Percentiles rank a stretch among this genome's conserved stretches.
Evolutionary conservation across 2,113 vertebrate species (phyloP).

Genomic region (Megaleporinus macrocephalus): DNA sequence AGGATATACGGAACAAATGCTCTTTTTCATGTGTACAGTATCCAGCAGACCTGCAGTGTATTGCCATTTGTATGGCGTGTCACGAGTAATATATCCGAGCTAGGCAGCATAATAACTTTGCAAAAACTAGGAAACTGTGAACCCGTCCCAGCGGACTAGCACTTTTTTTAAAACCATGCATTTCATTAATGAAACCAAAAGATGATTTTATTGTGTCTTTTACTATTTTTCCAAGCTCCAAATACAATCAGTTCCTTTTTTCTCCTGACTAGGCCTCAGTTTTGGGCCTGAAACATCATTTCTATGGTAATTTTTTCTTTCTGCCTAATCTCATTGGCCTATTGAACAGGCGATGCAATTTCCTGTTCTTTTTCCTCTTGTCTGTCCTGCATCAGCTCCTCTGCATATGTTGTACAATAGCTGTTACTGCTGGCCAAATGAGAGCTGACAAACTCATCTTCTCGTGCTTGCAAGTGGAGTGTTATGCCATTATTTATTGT

Average conservation of each 20-base stretch:
- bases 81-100: background rate
- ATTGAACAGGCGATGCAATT: conserved; percentile 58
- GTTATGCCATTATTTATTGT: conserved; percentile 51
- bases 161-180: conserved; percentile 31
- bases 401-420: conserved; percentile 50
- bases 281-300: conserved; percentile 57
- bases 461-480: conserved; percentile 41
- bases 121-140: conserved; percentile 9
- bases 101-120: conserved; percentile 25
- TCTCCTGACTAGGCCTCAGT: conserved; percentile 13
- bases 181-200: conserved; percentile 49
- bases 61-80: background rate
- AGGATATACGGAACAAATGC: background rate
- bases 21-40: background rate
- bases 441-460: conserved; percentile 60
- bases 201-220: conserved; percentile 50
- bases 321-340: conserved; percentile 60
- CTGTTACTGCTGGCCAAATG: conserved; percentile 54
- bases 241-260: conserved; percentile 38
- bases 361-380: conserved; percentile 49
- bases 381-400: conserved; percentile 36
- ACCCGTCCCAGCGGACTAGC: background rate
- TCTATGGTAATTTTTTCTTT: conserved; percentile 62
- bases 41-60: conserved; percentile 1
- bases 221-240: conserved; percentile 26